Percentiles rank a stretch among this genome's conserved stretches.
These are phyloP conservation scores for Apodemia zela DNA, from an alignment of 2,888 invertebrate genomes.

Conservation along the genomic window DNA sequence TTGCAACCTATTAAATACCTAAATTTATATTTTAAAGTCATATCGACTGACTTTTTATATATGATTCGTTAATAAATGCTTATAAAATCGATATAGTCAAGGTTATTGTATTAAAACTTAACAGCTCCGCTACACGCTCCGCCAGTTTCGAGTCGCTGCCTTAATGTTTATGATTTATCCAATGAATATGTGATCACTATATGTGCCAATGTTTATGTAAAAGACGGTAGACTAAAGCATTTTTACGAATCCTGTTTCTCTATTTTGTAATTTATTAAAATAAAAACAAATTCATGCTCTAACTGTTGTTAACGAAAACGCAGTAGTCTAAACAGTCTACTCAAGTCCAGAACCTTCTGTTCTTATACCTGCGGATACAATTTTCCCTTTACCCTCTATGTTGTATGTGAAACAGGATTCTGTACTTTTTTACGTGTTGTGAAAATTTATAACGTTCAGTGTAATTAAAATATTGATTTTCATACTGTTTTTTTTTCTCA, in stretches of 20 bases:
- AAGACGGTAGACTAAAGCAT: slow-evolving; percentile 41
- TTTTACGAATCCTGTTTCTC: not conserved
- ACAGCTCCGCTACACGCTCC: not conserved
- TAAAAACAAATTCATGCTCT: not conserved
- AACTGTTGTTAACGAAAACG: not conserved
- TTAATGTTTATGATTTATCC: slow-evolving; percentile 6
- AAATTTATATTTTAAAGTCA: too few species aligned
- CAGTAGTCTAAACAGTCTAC: not conserved
- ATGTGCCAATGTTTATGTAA: slow-evolving; percentile 70
- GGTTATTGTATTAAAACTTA: too few species aligned
- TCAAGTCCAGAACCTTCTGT: not conserved
- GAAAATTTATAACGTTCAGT: slow-evolving; percentile 13
- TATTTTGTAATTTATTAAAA: not conserved
- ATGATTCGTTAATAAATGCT: too few species aligned
- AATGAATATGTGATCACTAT: slow-evolving; percentile 56
- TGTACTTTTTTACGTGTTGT: slow-evolving; percentile 1
- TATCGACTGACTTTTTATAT: too few species aligned
- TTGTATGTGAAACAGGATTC: not conserved
- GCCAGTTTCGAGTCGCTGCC: not conserved
- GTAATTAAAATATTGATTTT: slow-evolving; percentile 15
- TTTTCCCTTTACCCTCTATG: not conserved
- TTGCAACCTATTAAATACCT: too few species aligned
- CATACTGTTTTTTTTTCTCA: not conserved
- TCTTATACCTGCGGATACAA: not conserved
- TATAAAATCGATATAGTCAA: too few species aligned